phyloP scores from a whole-genome alignment of 1,140 invertebrate genomes.

The Lordiphosa stackelbergi region DNA sequence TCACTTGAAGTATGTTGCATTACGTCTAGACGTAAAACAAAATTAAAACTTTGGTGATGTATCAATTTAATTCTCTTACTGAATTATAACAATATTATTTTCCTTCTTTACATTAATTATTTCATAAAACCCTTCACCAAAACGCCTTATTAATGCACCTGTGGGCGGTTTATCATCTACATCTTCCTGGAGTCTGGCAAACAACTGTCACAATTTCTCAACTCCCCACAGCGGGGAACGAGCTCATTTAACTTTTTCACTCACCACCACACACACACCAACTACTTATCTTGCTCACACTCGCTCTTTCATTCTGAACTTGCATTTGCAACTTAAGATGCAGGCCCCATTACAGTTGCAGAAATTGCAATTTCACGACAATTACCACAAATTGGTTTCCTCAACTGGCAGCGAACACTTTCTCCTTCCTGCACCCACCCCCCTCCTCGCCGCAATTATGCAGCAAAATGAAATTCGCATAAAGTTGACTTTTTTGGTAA shows the following conservation, averaged over 20 bases:
- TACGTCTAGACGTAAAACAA: too few species aligned
- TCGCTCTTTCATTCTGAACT: constrained; percentile 23
- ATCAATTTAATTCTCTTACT: too few species aligned
- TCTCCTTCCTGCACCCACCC: constrained; percentile 15
- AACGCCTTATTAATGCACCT: constrained; percentile 46
- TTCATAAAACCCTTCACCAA: constrained; percentile 4
- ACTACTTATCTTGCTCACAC: not conserved
- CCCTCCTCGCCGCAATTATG: constrained; percentile 56
- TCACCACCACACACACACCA: too few species aligned
- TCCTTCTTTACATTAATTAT: too few species aligned
- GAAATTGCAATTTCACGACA: constrained; percentile 74
- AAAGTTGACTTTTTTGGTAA: constrained; percentile 58
- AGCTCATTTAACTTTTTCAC: constrained; percentile 29
- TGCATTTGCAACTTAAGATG: constrained; percentile 16
- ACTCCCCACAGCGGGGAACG: constrained; percentile 17
- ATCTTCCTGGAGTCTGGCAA: constrained; percentile 28
- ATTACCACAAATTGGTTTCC: constrained; percentile 74
- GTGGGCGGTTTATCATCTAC: constrained; percentile 43
- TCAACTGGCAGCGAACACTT: constrained; percentile 61
- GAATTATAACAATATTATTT: too few species aligned
- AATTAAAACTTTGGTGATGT: too few species aligned
- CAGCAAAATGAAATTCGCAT: constrained; percentile 51
- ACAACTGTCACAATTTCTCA: constrained; percentile 9
- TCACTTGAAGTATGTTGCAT: too few species aligned
- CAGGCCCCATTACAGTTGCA: constrained; percentile 64